Percentiles rank a stretch among this genome's conserved stretches.
These are phyloP conservation scores for Misgurnus mizolepis DNA, from an alignment of 2,113 vertebrate species.

Conservation along the genomic window DNA sequence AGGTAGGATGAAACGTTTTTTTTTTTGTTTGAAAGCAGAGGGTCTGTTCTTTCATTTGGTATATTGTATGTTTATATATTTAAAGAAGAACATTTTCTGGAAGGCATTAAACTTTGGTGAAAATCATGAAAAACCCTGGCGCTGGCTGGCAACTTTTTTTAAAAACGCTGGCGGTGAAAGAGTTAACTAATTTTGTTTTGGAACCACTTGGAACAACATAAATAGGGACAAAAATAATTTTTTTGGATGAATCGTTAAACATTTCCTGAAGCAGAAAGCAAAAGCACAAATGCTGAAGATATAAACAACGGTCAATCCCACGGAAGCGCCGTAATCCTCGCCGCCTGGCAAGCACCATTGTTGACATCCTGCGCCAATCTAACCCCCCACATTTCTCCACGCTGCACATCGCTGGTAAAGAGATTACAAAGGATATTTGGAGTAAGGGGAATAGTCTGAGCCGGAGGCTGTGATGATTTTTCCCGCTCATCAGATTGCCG, in stretches of 20 bases:
- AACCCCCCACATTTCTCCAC: not conserved
- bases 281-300: conserved; percentile 2
- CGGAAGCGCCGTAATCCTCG: not conserved
- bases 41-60: no score
- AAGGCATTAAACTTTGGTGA: no score
- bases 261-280: not conserved
- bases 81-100: no score
- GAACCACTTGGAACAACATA: no score
- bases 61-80: no score
- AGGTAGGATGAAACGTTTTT: no score
- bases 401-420: conserved; percentile 26
- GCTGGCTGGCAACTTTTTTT: no score
- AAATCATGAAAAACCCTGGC: no score
- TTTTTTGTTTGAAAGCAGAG: no score
- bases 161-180: no score
- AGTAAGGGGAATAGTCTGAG: conserved; percentile 35
- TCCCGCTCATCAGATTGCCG: conserved; percentile 44
- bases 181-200: no score
- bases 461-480: conserved; percentile 52
- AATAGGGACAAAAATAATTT: no score
- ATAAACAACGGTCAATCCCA: not conserved
- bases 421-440: conserved; percentile 36
- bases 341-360: conserved; percentile 7
- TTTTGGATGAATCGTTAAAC: not conserved
- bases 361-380: conserved; percentile 14